Conservation (phyloP, 2,113 vertebrate species). For the Anolis sagrei region DNA sequence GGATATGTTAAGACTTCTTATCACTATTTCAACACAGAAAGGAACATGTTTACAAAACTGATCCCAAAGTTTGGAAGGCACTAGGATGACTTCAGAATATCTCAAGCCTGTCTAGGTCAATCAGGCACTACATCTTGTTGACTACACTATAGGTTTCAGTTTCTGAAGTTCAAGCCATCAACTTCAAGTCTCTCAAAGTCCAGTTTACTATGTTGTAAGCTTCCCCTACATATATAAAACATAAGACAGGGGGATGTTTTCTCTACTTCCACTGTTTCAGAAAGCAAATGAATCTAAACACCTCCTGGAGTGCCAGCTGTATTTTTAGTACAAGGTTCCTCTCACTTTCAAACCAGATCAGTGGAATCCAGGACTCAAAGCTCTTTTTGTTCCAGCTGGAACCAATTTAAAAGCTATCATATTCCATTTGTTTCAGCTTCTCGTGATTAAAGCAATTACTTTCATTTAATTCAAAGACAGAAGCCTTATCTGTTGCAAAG, state of each 20-base stretch:
- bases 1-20: background rate
- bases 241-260: background rate
- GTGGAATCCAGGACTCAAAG: constrained; percentile 43
- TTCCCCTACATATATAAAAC: background rate
- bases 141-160: too few relatives aligned
- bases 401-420: constrained; percentile 55
- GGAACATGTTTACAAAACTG: background rate
- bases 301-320: constrained; percentile 38
- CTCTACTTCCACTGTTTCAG: constrained; percentile 1
- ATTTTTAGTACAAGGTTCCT: constrained; percentile 46
- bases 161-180: background rate
- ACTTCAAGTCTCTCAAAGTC: too few relatives aligned
- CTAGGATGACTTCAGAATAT: background rate
- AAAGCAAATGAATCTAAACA: constrained; percentile 25
- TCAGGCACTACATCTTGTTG: background rate
- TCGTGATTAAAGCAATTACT: constrained; percentile 57
- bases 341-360: constrained; percentile 48
- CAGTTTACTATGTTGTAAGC: background rate
- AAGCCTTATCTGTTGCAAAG: constrained; percentile 1
- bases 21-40: background rate
- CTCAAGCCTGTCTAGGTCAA: background rate
- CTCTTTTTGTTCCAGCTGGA: constrained; percentile 32
- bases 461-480: constrained; percentile 45
- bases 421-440: constrained; percentile 43
- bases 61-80: background rate